A percentile compares a stretch with the other conserved stretches of the same genome.
Evolutionary conservation across 2,797 vertebrate genomes (phyloP).

Genomic region (Acrossocheilus fasciatus): DNA sequence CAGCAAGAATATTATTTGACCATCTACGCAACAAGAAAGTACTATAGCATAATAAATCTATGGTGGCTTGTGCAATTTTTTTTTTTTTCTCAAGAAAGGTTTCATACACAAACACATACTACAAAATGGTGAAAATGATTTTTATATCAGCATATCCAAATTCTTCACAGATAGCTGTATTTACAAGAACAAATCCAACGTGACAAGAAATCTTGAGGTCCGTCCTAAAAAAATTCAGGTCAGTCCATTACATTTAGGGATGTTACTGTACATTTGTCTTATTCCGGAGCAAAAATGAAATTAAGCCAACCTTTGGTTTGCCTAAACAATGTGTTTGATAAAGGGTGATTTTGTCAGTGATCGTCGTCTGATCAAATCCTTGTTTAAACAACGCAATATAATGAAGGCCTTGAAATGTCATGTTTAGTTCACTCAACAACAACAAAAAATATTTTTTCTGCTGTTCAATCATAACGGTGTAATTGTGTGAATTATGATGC

Average conservation of each 20-base stretch:
- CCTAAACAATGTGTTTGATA: neutral
- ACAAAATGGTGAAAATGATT: conserved; percentile 38
- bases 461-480: neutral
- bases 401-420: neutral
- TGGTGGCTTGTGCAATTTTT: neutral
- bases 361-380: neutral
- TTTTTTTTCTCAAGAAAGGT: neutral
- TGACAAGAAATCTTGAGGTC: neutral
- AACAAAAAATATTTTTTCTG: neutral
- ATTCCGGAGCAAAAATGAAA: neutral
- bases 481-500: neutral
- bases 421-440: neutral
- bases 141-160: conserved; percentile 41
- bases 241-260: neutral
- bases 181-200: conserved; percentile 21
- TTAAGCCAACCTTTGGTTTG: neutral
- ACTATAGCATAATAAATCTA: neutral
- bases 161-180: conserved; percentile 16
- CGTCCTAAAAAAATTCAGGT: neutral
- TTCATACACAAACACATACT: conserved; percentile 6
- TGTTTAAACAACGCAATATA: neutral
- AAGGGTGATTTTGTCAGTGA: neutral
- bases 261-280: neutral
- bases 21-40: neutral
- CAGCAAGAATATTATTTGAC: neutral